These are phyloP conservation scores for Rhynchophorus ferrugineus DNA, from an alignment of 1,140 invertebrate genomes.

Conservation along the genomic window DNA sequence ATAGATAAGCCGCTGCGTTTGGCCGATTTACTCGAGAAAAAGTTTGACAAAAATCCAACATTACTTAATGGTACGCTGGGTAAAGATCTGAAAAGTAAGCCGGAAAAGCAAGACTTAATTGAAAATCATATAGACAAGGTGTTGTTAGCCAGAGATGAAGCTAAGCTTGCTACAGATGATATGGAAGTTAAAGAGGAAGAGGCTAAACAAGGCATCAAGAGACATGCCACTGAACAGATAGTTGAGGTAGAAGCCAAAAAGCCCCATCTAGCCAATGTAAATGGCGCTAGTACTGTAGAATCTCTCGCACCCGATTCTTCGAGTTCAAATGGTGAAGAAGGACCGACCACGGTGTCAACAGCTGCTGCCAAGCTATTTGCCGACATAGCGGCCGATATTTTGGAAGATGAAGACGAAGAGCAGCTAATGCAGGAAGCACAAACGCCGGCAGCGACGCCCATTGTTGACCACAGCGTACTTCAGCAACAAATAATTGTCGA, in stretches of 20 bases:
- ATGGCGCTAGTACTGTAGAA: slow-evolving; percentile 43
- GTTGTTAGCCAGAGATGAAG: slow-evolving; percentile 31
- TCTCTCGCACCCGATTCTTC: slow-evolving; percentile 43
- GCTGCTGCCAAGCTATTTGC: slow-evolving; percentile 66
- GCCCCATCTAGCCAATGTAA: slow-evolving; percentile 42
- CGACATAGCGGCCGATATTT: slow-evolving; percentile 58
- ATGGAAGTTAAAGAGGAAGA: background rate
- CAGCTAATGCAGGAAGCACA: slow-evolving; percentile 40
- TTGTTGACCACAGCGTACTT: slow-evolving; percentile 4
- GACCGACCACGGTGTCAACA: slow-evolving; percentile 52
- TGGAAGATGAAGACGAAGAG: slow-evolving; percentile 61
- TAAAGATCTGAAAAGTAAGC: slow-evolving; percentile 53
- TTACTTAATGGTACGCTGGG: slow-evolving; percentile 52
- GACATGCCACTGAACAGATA: slow-evolving; percentile 38
- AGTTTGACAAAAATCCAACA: slow-evolving; percentile 52
- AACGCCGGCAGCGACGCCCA: slow-evolving; percentile 15
- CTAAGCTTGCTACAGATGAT: slow-evolving; percentile 13
- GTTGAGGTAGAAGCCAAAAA: slow-evolving; percentile 45
- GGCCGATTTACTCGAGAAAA: slow-evolving; percentile 60
- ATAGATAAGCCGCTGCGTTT: slow-evolving; percentile 50
- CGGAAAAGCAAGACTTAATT: slow-evolving; percentile 54
- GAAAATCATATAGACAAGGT: slow-evolving; percentile 54
- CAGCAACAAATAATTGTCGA: slow-evolving; percentile 35
- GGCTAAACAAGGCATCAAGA: slow-evolving; percentile 37
- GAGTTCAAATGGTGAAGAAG: slow-evolving; percentile 45